phyloP scores from a whole-genome alignment of 2,113 vertebrate genomes.

The Caracal caracal region DNA sequence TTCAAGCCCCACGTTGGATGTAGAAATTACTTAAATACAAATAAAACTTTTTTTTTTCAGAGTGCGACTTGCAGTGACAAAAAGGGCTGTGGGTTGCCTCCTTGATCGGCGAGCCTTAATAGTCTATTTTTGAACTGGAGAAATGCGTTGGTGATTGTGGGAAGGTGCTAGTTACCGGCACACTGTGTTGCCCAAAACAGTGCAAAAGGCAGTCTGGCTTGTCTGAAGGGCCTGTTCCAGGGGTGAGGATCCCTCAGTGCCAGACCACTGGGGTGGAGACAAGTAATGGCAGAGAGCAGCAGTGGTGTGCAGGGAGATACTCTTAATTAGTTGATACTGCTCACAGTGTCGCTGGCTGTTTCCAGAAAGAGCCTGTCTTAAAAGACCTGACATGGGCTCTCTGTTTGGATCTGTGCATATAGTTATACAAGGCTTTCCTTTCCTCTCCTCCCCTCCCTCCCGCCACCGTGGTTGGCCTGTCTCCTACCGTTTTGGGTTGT shows the following conservation, averaged over 20 bases:
- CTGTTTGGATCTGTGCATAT: not conserved
- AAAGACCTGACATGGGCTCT: slow-evolving; percentile 49
- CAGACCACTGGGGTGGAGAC: slow-evolving; percentile 67
- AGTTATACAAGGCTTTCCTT: not conserved
- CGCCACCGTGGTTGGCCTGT: not conserved
- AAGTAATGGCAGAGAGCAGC: slow-evolving; percentile 63
- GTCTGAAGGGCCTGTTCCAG: slow-evolving; percentile 48
- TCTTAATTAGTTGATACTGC: slow-evolving; percentile 63
- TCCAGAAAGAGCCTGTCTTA: slow-evolving; percentile 67
- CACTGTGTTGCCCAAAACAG: slow-evolving; percentile 70
- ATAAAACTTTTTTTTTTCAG: not conserved
- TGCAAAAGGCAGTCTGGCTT: slow-evolving; percentile 55
- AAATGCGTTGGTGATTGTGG: slow-evolving; percentile 47
- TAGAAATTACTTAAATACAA: not conserved
- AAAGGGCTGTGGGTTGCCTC: not conserved
- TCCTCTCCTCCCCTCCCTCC: slow-evolving; percentile 2
- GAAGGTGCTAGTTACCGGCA: slow-evolving; percentile 38
- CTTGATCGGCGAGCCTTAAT: not conserved
- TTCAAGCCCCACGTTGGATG: not conserved
- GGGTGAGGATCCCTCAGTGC: slow-evolving; percentile 22
- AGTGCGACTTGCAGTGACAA: not conserved
- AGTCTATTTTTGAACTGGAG: slow-evolving; percentile 37
- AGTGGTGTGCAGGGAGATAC: slow-evolving; percentile 48
- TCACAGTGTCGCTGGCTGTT: slow-evolving; percentile 62
- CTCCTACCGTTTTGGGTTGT: not conserved